A percentile compares a stretch with the other conserved stretches of the same genome.
Evolutionary conservation across 2,797 vertebrate genomes (phyloP).

Genomic region (Sebastes elongatus): DNA sequence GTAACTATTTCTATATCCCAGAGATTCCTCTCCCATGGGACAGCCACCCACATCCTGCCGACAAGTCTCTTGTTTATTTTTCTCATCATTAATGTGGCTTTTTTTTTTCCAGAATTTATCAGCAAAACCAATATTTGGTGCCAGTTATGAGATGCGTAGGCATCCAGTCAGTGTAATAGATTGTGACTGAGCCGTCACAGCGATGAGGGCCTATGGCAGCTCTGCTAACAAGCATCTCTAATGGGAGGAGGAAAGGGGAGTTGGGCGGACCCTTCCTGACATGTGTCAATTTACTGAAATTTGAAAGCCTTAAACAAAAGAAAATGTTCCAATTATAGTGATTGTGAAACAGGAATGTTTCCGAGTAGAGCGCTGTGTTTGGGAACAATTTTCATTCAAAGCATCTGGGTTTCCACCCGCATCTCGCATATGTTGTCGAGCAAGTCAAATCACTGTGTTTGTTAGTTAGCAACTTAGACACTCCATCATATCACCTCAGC

Average conservation of each 20-base stretch:
- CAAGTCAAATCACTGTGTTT: constrained; percentile 30
- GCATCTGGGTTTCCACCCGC: constrained; percentile 5
- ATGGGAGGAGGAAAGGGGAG: constrained; percentile 27
- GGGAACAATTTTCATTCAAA: constrained; percentile 29
- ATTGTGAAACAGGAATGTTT: constrained; percentile 30
- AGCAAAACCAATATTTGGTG: constrained; percentile 81
- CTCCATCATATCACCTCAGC: constrained; percentile 17
- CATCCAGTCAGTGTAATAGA: constrained; percentile 63
- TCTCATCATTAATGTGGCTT: constrained; percentile 63
- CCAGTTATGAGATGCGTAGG: constrained; percentile 59
- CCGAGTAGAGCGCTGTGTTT: constrained; percentile 5
- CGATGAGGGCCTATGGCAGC: constrained; percentile 61
- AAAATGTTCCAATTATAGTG: constrained; percentile 37
- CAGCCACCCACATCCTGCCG: constrained; percentile 62
- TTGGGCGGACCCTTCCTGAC: constrained; percentile 28
- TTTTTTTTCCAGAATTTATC: constrained; percentile 55
- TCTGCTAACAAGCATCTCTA: constrained; percentile 68
- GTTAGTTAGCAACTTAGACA: constrained; percentile 30
- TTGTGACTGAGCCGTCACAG: constrained; percentile 66
- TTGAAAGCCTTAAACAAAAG: constrained; percentile 36
- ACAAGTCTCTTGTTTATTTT: constrained; percentile 74
- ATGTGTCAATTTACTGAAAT: constrained; percentile 53
- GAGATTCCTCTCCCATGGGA: constrained; percentile 66
- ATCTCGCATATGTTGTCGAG: constrained; percentile 11
- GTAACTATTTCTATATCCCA: constrained; percentile 69